Evolutionary conservation across 1,140 invertebrate genomes (phyloP).

Genomic region (Chironomus tepperi): DNA sequence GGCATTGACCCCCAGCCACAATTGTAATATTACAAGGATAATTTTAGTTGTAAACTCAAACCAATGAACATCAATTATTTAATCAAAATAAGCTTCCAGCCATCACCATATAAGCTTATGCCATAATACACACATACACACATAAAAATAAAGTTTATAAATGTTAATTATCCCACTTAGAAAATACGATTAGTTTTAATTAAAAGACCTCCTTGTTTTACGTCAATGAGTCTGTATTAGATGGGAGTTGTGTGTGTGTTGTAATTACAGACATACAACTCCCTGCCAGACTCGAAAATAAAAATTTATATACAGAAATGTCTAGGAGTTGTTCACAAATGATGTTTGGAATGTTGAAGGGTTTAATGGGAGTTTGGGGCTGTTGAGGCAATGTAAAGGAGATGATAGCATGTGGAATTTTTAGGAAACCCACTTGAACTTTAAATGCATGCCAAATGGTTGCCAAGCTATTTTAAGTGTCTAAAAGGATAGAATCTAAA

Average conservation of each 20-base stretch:
- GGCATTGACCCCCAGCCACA: too few species aligned
- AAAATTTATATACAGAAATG: too few species aligned
- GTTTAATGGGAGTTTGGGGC: too few species aligned
- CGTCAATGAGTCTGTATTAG: not conserved
- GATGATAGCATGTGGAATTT: too few species aligned
- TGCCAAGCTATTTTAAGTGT: too few species aligned
- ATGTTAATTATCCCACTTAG: slow-evolving; percentile 9
- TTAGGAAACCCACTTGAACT: too few species aligned
- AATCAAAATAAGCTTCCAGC: not conserved
- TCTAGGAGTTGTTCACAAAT: too few species aligned
- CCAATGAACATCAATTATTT: not conserved
- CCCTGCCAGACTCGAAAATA: too few species aligned
- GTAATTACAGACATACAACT: not conserved
- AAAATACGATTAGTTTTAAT: slow-evolving; percentile 14
- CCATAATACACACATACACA: not conserved
- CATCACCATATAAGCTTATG: not conserved
- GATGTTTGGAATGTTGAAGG: too few species aligned
- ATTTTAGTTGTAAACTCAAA: not conserved
- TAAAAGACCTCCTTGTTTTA: not conserved
- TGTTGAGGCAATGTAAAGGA: too few species aligned
- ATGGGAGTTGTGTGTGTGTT: not conserved
- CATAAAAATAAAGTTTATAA: not conserved
- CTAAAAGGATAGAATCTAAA: too few species aligned
- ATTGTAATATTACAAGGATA: not conserved
- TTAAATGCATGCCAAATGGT: too few species aligned